Evolutionary conservation across 2,797 vertebrate species (phyloP), one percentile per base, ranked within the genome.

Genomic region (Takifugu ocellatus): DNA sequence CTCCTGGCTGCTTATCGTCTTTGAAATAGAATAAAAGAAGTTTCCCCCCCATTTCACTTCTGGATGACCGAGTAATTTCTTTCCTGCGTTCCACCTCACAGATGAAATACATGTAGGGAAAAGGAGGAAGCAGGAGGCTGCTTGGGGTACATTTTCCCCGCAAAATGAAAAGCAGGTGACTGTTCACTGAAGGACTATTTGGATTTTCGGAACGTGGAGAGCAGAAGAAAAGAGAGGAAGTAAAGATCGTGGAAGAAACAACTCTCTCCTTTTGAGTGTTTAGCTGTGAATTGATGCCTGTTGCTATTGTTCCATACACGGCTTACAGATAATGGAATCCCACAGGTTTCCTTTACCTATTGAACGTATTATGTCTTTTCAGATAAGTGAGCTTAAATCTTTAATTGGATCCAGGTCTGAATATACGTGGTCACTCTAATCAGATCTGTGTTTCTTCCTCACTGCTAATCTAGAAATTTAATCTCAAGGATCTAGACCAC

Each of bases 81-180:
- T 90, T 73, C 70, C 66, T 73, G 78, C 63, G 81, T 87, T 90
- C 75, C 79, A 81, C 70, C 79, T 82, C 70, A 61, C 77, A 74
- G 79, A 87, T 80, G 76, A 85, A 86, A 85, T 82, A 72, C 70
- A 79, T 73, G 78, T 79, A 59, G 74, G 71, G 56, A 63, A 59
- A 44, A 56, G 11, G 21, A 43, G 17, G 16, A n/a, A 15, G 3
- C 7, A 3, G n/a, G 25, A 11, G 21, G 89, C 90, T 86, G 88
- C 86, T 86, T 85, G 75, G 83, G 79, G 86, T 86, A 72, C 80
- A 84, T 84, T 81, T 80, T 57, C 61, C 45, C 15, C 59, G 66
- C 74, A 54, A 91, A 92, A 92, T 92, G 86, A 89, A 89, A 91
- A 92, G 87, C 91, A 92, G 90, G 87, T 90, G 90, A 92, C 86